Base-by-base conservation (phyloP, 2,797 vertebrate genomes). In the Phalloptychus januarius region DNA sequence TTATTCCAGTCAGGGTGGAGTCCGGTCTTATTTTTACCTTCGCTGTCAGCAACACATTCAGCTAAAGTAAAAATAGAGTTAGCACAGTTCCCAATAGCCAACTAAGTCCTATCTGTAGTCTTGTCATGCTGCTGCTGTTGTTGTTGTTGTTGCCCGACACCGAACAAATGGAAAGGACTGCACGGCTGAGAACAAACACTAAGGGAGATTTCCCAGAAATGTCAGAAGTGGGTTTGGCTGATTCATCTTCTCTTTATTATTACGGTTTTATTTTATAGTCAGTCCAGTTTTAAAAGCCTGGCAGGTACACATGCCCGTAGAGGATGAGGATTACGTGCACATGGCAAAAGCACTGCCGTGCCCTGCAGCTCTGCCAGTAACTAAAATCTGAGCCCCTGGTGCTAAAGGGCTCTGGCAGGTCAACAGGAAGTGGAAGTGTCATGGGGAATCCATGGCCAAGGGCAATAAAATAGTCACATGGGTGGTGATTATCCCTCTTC, bases 131-230 rank as follows among this genome's bases (percentile, higher is more conserved):
- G 75, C 5, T 56, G 75, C 67, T 84, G 78, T 83, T 56, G 75
- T 54, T 48, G 74, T 2, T 56, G 76, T 72, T 84, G 76, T 75
- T 80, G 78, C 84, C 85, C 91, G 87, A 86, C 89, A 79, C 38
- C 78, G 42, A 83, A 79, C 77, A 76, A 46, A 75, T 44, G 74
- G 72, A 89, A 85, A 86, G 88, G 89, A 85, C 89, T 90, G 87
- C 86, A 89, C 81, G 78, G 73, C 40, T 80, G 75, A 76, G 85
- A 91, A 89, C 91, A 76, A 92, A 92, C 87, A 79, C 79, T 87
- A 89, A 85, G 81, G 88, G 89, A 88, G 87, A 91, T 92, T 95
- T 92, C 88, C 89, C 75, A 87, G 86, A 91, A 88, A 86, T 92
- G 88, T 90, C 88, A 92, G 87, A 88, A 88, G 89, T 88, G 88